Percentiles rank a stretch among this genome's conserved stretches.
phyloP scores from a whole-genome alignment of 2,888 invertebrate species.

The Andrena fulva region DNA sequence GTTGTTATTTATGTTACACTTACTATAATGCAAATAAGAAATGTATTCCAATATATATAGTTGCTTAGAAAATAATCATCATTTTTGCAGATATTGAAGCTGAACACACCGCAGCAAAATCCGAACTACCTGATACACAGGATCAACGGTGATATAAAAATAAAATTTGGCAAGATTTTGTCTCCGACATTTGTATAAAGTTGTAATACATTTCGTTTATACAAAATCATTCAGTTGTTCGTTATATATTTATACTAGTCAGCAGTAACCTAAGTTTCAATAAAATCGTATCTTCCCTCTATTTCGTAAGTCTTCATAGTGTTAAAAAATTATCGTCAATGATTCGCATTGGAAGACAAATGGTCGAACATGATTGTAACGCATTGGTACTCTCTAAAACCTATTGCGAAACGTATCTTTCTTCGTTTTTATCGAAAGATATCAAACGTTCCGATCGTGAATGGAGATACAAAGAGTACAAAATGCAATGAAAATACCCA shows the following conservation, averaged over 20 bases:
- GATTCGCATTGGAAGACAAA: conserved; percentile 12
- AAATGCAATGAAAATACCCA: not conserved
- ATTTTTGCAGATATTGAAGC: conserved; percentile 28
- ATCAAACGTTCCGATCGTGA: conserved; percentile 38
- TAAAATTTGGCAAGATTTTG: not conserved
- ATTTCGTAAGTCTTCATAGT: not conserved
- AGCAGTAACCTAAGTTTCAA: conserved; percentile 23
- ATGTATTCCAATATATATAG: not conserved
- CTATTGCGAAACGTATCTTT: not conserved
- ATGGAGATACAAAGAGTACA: conserved; percentile 5
- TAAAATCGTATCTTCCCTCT: not conserved
- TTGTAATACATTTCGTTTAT: not conserved
- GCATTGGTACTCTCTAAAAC: conserved; percentile 14
- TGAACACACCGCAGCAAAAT: not conserved
- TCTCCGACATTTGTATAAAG: not conserved
- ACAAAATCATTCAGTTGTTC: conserved; percentile 44
- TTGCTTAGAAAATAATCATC: conserved; percentile 1
- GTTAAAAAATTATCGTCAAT: conserved; percentile 23
- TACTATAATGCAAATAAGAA: not conserved
- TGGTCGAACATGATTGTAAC: conserved; percentile 40
- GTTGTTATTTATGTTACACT: not conserved
- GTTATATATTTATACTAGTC: not conserved
- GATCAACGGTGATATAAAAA: not conserved
- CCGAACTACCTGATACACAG: not conserved
- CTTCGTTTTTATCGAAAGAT: conserved; percentile 6